Percentiles rank a stretch among this genome's conserved stretches.
Evolutionary conservation across 2,888 invertebrate species (phyloP).

Genomic region (Ommatoiulus sabulosus): DNA sequence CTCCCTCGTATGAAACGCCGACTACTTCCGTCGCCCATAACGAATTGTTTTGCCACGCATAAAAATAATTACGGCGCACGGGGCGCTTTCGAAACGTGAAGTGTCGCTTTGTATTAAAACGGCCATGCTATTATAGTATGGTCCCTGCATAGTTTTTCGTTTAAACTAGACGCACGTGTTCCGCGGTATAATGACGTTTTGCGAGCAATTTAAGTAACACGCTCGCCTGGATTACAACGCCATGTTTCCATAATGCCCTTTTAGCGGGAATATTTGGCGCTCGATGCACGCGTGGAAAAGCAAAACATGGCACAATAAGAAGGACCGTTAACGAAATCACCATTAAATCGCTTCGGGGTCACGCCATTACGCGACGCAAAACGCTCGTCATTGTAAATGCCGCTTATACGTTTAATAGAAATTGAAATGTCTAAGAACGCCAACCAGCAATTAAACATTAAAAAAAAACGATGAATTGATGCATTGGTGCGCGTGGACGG

Average conservation of each 20-base stretch:
- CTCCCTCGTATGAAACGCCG: too few species aligned
- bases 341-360: conserved; percentile 12
- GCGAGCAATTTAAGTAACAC: neutral
- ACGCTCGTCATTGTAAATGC: too few species aligned
- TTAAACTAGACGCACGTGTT: neutral
- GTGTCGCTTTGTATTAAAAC: neutral
- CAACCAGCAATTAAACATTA: too few species aligned
- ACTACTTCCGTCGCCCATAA: neutral
- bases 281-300: neutral
- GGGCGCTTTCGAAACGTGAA: neutral
- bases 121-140: too few species aligned
- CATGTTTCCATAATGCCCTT: neutral
- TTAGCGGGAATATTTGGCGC: neutral
- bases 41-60: neutral
- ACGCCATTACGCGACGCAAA: neutral
- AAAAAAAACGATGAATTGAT: too few species aligned
- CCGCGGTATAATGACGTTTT: neutral
- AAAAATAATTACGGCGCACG: neutral
- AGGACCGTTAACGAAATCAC: neutral
- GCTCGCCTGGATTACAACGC: neutral
- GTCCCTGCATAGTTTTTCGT: neutral
- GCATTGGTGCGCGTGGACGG: too few species aligned
- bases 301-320: neutral
- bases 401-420: too few species aligned
- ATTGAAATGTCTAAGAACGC: too few species aligned